A percentile compares a stretch with the other conserved stretches of the same genome.
phyloP scores from a whole-genome alignment of 2,797 vertebrate genomes.

The Gobionotothen gibberifrons region DNA sequence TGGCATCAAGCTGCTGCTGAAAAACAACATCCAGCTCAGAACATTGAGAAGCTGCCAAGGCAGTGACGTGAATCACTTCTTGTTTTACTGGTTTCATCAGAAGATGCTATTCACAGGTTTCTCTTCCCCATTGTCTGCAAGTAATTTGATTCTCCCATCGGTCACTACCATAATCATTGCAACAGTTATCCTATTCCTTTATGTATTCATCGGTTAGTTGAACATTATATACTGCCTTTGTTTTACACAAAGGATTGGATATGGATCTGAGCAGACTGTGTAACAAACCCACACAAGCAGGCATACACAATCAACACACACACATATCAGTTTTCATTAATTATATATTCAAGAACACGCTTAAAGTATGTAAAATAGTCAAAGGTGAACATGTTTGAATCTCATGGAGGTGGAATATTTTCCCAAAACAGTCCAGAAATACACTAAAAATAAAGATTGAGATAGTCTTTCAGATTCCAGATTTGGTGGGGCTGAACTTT shows the following conservation, averaged over 20 bases:
- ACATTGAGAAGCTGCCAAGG: conserved; percentile 48
- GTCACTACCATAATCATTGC: conserved; percentile 26
- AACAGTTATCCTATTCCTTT: conserved; percentile 40
- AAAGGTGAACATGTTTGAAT: neutral
- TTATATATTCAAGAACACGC: conserved; percentile 5
- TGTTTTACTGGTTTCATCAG: conserved; percentile 47
- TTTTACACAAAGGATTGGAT: conserved; percentile 35
- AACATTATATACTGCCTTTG: conserved; percentile 37
- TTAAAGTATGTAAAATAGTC: conserved; percentile 6
- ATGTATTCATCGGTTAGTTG: conserved; percentile 28
- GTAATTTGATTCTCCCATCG: conserved; percentile 58
- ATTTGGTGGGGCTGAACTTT: conserved; percentile 76
- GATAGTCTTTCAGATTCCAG: conserved; percentile 61
- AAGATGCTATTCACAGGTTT: conserved; percentile 45
- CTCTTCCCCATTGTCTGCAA: conserved; percentile 34
- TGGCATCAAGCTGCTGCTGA: conserved; percentile 21
- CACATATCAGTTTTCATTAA: conserved; percentile 1
- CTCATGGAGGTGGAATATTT: neutral
- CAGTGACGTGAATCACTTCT: conserved; percentile 33
- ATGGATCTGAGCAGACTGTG: conserved; percentile 15
- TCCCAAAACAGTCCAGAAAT: neutral
- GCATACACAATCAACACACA: conserved; percentile 8
- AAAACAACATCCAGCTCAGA: conserved; percentile 12
- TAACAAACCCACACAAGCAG: conserved; percentile 18
- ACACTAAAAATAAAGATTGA: conserved; percentile 46